Evolutionary conservation across 2,113 vertebrate genomes (phyloP).

Genomic region (Tenrec ecaudatus): DNA sequence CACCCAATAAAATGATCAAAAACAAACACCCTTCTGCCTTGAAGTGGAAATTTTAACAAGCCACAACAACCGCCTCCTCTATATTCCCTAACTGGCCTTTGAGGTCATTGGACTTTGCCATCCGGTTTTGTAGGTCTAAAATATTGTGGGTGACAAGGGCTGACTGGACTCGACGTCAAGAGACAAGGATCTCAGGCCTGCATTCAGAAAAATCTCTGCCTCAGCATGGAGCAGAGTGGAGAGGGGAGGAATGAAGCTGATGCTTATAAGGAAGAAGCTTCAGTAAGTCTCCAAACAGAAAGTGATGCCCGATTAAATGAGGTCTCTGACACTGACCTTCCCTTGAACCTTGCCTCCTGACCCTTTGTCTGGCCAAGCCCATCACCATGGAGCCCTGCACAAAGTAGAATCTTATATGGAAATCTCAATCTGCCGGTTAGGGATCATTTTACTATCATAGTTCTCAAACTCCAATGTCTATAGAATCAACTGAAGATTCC

Average conservation of each 20-base stretch:
- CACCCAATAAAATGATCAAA: too few relatives aligned
- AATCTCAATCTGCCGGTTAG: background rate
- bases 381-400: background rate
- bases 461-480: background rate
- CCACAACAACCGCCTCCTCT: background rate
- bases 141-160: background rate
- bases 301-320: background rate
- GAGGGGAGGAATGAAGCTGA: rapidly evolving
- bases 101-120: background rate
- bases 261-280: background rate
- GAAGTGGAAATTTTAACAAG: background rate
- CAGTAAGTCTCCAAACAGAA: background rate
- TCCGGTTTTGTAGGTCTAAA: background rate
- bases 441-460: background rate
- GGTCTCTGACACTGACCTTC: background rate
- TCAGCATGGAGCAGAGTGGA: background rate
- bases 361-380: background rate
- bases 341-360: background rate
- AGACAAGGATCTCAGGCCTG: background rate
- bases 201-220: background rate
- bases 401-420: background rate
- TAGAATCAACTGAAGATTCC: background rate
- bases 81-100: background rate
- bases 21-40: background rate
- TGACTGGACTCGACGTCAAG: background rate